These are phyloP conservation scores for Melospiza melodia DNA, from an alignment of 2,113 vertebrate genomes.

Conservation along the genomic window DNA sequence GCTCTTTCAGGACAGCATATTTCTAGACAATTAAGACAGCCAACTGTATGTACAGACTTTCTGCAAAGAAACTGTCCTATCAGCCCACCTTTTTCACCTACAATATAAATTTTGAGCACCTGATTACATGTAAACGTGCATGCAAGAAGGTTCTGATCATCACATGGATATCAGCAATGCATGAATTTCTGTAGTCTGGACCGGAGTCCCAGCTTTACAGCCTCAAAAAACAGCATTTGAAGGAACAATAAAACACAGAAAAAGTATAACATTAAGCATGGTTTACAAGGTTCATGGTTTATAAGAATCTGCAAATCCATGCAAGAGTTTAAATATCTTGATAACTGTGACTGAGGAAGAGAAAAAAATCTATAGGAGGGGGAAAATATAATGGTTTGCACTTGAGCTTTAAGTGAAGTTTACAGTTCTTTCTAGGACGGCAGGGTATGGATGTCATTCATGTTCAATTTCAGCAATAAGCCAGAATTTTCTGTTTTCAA, in stretches of 20 bases:
- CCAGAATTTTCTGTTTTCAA: background rate
- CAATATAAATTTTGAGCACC: background rate
- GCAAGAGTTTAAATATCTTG: background rate
- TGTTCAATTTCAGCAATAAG: slow-evolving; percentile 5
- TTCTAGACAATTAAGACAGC: background rate
- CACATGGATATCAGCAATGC: background rate
- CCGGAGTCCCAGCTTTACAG: background rate
- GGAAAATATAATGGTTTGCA: background rate
- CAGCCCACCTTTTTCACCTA: background rate
- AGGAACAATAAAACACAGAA: background rate
- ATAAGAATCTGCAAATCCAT: background rate
- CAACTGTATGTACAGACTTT: background rate
- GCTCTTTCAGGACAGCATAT: background rate
- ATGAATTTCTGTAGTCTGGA: background rate
- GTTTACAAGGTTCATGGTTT: background rate
- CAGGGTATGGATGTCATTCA: background rate
- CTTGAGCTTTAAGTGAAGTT: background rate
- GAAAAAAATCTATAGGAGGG: background rate
- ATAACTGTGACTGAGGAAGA: background rate
- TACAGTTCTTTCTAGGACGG: background rate
- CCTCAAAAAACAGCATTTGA: background rate
- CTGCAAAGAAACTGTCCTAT: background rate
- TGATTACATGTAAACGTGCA: background rate
- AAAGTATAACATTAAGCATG: background rate
- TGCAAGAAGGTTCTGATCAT: background rate